Conservation (phyloP, 53 echinoderm and acorn worm species). For the Paelopatides confundens region DNA sequence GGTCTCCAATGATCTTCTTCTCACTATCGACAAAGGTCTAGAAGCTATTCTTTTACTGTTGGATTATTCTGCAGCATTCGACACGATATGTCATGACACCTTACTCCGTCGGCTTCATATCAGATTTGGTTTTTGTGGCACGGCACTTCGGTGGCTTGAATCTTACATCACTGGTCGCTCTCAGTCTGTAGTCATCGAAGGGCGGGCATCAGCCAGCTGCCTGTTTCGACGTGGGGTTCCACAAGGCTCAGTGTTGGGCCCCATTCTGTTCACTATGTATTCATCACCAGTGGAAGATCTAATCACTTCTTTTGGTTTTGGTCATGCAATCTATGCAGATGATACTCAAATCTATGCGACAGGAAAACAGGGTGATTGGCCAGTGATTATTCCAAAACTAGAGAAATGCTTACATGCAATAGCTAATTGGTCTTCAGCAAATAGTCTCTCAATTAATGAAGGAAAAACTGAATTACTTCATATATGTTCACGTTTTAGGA, state of each 20-base stretch:
- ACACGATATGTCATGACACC: slow-evolving; percentile 52
- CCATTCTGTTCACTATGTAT: neutral
- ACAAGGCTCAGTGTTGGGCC: neutral
- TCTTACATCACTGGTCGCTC: slow-evolving; percentile 22
- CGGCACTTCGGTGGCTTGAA: slow-evolving; percentile 39
- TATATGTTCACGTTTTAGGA: too few species aligned
- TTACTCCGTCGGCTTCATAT: slow-evolving; percentile 13
- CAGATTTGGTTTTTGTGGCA: slow-evolving; percentile 41
- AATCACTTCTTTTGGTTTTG: too few species aligned
- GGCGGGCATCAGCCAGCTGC: neutral
- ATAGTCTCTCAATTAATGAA: neutral
- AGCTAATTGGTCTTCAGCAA: neutral
- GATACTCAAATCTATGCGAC: neutral
- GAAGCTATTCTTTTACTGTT: slow-evolving; percentile 24
- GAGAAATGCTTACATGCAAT: neutral
- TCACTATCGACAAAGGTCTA: neutral
- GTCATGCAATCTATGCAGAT: too few species aligned
- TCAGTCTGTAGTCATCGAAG: neutral
- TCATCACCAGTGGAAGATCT: neutral
- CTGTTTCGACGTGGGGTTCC: neutral
- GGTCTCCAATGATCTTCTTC: neutral
- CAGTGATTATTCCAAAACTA: too few species aligned
- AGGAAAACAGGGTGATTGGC: too few species aligned
- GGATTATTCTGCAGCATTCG: slow-evolving; percentile 37
- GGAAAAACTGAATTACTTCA: neutral